Evolutionary conservation across 2,888 invertebrate genomes (phyloP), one percentile per base, ranked within the genome.

Genomic region (Poecilobothrus nobilitatus): DNA sequence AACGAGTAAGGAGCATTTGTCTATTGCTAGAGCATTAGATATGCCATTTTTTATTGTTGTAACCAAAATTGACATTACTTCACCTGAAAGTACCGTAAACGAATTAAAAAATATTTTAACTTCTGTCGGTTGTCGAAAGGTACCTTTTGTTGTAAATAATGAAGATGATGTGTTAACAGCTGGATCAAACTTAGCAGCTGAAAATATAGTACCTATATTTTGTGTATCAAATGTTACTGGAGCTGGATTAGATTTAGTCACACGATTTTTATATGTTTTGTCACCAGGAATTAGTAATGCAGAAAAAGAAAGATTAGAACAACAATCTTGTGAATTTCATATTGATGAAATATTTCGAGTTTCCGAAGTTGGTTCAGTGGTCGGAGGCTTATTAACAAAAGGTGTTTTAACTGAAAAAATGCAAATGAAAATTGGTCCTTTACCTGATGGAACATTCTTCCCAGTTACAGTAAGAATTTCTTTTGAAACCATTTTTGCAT

Each of bases 321-420:
- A 90, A 78, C 90, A 91, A 74, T 84, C 87, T 0, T 88, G 90
- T 72, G 91, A 91, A 77, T 96, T 96, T 80, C 94, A 97, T 84
- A 91, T 98, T 64, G 97, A 98, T 79, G 97, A 97, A 83, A 93
- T 92, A 15, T 94, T 95, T 80, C 88, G 90, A 77, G 92, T 94
- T 20, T 90, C 90, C 0, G 92, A 91, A 73, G 86, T 90, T 0
- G 92, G 92, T 0, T 91, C 91, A 10, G 91, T 95, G 34, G 87
- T 95, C 0, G 95, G 94, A 1, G 95, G 95, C 0, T 82, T 95
- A 10, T 80, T 96, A 65, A 89, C 89, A 0, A 90, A 91, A 76
- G 98, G 98, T 0, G 88, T 91, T 27, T 87, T 98, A 61, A 88
- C 87, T 34, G 95, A 97, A 79, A 93, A 93, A n/a, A 89, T 90